Evolutionary conservation across 2,113 vertebrate genomes (phyloP), one percentile per base, ranked within the genome.

Genomic region (Brienomyrus brachyistius): DNA sequence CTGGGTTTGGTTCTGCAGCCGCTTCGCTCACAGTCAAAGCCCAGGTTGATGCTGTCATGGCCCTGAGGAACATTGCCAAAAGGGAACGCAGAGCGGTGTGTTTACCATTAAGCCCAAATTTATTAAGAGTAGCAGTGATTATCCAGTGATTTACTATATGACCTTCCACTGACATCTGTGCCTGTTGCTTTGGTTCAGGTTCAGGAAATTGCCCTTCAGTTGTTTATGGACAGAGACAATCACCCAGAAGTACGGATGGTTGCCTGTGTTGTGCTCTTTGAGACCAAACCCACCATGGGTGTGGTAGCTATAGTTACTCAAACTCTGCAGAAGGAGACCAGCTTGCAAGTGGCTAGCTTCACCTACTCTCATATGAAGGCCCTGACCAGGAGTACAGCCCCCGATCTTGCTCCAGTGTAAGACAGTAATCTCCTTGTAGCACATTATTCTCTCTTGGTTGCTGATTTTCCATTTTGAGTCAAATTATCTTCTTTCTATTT

Each of bases 281-380:
- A 97, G 92, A 95, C 96, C 7, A 96, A 90, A 9, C 97, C 97
- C 89, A 83, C 94, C 48, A 92, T 96, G n/a, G n/a, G n/a, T n/a
- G n/a, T n/a, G n/a, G n/a, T n/a, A n/a, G n/a, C n/a, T n/a, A n/a
- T n/a, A n/a, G 15, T 98, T 80, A 97, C 96, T 89, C 94, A 94
- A 0, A 93, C 94, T 90, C 91, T 96, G 82, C 94, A 94, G 90
- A 94, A 91, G 54, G 97, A 98, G 89, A 86, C 91, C 51, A 95
- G 94, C 89, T 23, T 96, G 93, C 96, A 97, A 90, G 94, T 98
- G 54, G 94, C 94, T 86, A 97, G 96, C 90, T 97, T 97, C 11
- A 91, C 95, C 27, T 97, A 97, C 88, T 97, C 97, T 86, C 94
- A 97, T 89, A 96, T 98, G 93, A 97, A 96, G 92, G 94, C 96